A percentile compares a stretch with the other conserved stretches of the same genome.
These are phyloP conservation scores for Onychomys leucogaster DNA, from an alignment of 2,797 vertebrate genomes.

Conservation along the genomic window DNA sequence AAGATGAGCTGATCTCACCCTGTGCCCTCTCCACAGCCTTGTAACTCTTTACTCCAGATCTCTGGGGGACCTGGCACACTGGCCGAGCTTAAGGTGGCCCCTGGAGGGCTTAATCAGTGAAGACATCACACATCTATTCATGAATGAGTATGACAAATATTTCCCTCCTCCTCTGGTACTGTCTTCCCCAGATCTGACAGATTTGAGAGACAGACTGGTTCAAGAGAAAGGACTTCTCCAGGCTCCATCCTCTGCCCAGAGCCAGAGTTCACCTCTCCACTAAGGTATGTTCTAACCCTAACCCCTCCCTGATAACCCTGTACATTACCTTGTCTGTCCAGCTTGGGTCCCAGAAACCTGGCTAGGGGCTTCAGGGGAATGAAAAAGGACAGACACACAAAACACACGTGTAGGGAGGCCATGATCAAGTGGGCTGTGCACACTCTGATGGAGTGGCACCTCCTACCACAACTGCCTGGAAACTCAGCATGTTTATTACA, in stretches of 20 bases:
- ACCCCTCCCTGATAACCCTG: background rate
- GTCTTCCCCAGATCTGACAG: background rate
- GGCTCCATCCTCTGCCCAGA: background rate
- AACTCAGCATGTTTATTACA: background rate
- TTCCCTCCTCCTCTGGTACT: slow-evolving; percentile 46
- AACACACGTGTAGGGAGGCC: background rate
- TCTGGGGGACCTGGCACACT: background rate
- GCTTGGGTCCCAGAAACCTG: background rate
- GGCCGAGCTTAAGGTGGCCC: slow-evolving; percentile 46
- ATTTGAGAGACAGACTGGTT: slow-evolving; percentile 61
- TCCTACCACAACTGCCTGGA: background rate
- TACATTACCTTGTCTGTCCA: background rate
- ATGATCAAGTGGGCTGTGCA: background rate
- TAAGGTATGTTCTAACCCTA: background rate
- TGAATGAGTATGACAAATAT: slow-evolving; percentile 69
- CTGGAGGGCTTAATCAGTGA: background rate
- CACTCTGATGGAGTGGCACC: background rate
- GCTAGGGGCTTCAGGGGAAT: too few species aligned
- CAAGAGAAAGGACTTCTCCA: background rate
- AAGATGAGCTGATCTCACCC: background rate
- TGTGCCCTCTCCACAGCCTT: fast-evolving
- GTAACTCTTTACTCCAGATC: background rate
- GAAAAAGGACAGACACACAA: background rate
- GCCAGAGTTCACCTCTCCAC: background rate
- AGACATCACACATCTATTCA: slow-evolving; percentile 67